Evolutionary conservation across 2,797 vertebrate genomes (phyloP), one percentile per base, ranked within the genome.

Genomic region (Sebastes hopkinsi): DNA sequence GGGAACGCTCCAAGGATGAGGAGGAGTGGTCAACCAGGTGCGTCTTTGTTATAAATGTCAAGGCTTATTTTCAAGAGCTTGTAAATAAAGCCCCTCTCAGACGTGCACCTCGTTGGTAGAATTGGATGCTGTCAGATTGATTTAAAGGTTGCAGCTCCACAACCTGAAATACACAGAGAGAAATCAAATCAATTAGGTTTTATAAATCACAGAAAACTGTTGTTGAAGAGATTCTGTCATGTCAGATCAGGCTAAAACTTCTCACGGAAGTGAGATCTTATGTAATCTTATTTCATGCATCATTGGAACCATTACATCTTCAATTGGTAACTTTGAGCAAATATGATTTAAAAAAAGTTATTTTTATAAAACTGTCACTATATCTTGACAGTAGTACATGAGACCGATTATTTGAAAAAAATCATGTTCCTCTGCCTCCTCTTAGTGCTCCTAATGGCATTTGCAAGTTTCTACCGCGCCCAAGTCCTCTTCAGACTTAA

Each of bases 21-120:
- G 94, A 95, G 20, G 97, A 97, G 46, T 99, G 98, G 98, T 94
- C 94, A 75, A 98, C 97, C 55, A 96, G 98, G 98, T 98, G 88
- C 90, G 91, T 94, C 86, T 54, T 23, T 11, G 7, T 36, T 27
- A 20, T 6, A 20, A 3, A 60, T 25, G 3, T 22, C 7, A 22
- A 27, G 8, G 14, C 54, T 11, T 20, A 10, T 52, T 64, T 34
- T 29, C 1, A 61, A 27, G 3, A 50, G 16, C 9, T 34, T 34
- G 5, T 10, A 64, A 13, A 58, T 20, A 58, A 5, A 60, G 16
- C 16, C 14, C n/a, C 11, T 25, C 25, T 54, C 14, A 32, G 6
- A 36, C 3, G 2, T 32, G n/a, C 25, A 30, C 20, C 10, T n/a
- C 0, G 6, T 30, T 16, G 7, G 6, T 1, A 0, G 16, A 38